Evolutionary conservation across 1,140 invertebrate genomes (phyloP).

Genomic region (Patella vulgata): DNA sequence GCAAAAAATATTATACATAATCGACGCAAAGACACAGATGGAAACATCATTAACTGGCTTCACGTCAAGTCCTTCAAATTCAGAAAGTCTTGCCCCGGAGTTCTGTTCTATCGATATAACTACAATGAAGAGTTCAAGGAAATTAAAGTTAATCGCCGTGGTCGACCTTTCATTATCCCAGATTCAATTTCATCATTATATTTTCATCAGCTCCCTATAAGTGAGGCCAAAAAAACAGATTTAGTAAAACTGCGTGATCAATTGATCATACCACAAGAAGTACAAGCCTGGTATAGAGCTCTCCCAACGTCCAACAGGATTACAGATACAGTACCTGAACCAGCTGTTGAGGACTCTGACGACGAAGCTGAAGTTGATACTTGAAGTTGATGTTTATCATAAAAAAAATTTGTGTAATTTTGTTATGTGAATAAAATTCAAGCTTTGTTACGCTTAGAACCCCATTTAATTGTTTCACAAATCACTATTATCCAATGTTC

Average conservation of each 20-base stretch:
- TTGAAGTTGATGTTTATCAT: too few relatives aligned
- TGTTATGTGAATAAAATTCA: too few relatives aligned
- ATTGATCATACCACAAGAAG: constrained; percentile 1
- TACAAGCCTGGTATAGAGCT: not conserved
- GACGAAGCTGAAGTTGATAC: too few relatives aligned
- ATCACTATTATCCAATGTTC: too few relatives aligned
- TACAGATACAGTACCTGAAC: too few relatives aligned
- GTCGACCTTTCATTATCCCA: too few relatives aligned
- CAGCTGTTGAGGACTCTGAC: too few relatives aligned
- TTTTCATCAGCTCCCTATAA: not conserved
- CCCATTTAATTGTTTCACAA: too few relatives aligned
- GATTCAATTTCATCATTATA: not conserved
- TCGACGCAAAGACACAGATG: constrained; percentile 6
- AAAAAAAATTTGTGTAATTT: too few relatives aligned
- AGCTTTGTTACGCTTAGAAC: too few relatives aligned
- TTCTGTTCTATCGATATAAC: constrained; percentile 2
- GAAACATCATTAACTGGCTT: constrained; percentile 9
- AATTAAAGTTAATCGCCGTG: constrained; percentile 6
- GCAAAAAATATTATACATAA: constrained; percentile 2
- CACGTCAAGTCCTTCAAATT: constrained; percentile 4
- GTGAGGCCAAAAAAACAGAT: constrained; percentile 6
- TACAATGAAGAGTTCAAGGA: constrained; percentile 6
- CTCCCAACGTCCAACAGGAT: too few relatives aligned
- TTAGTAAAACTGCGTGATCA: constrained; percentile 1
- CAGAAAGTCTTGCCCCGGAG: constrained; percentile 1